These are phyloP conservation scores for Drosophila kepulauana DNA, from an alignment of 1,140 invertebrate species.

Conservation along the genomic window DNA sequence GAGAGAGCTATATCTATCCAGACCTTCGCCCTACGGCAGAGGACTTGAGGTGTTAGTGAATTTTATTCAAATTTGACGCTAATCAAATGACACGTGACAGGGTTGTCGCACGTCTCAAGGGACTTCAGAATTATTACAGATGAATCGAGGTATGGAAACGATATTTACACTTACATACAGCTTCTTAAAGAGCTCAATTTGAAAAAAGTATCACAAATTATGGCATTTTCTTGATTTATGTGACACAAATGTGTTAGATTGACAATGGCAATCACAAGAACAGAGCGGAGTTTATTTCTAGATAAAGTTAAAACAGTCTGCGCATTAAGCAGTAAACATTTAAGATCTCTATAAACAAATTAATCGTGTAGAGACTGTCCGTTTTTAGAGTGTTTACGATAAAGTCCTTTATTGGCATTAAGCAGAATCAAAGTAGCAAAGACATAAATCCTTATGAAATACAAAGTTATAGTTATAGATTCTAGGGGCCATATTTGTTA, in stretches of 20 bases:
- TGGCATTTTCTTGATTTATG: no score
- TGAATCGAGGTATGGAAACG: conserved; percentile 1
- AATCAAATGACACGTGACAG: conserved; percentile 78
- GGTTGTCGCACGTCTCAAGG: conserved; percentile 43
- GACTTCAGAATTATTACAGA: conserved; percentile 2
- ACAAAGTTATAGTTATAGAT: conserved; percentile 50
- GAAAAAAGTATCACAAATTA: no score
- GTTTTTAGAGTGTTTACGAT: conserved; percentile 46
- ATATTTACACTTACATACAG: not conserved
- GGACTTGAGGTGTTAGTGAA: conserved; percentile 69
- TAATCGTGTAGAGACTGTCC: not conserved
- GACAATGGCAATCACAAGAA: no score
- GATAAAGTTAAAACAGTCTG: no score
- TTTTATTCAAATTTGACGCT: conserved; percentile 81
- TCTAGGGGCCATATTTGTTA: conserved; percentile 69
- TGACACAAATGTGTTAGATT: no score
- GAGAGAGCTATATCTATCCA: not conserved
- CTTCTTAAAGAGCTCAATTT: no score
- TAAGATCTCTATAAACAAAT: no score
- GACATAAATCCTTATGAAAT: conserved; percentile 34
- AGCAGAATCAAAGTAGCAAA: conserved; percentile 50
- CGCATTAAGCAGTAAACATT: no score
- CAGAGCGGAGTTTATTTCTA: no score
- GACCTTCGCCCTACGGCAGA: not conserved
- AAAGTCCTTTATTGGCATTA: conserved; percentile 78